phyloP scores from a whole-genome alignment of 2,888 invertebrate species.

The Drosophila longiperda region DNA sequence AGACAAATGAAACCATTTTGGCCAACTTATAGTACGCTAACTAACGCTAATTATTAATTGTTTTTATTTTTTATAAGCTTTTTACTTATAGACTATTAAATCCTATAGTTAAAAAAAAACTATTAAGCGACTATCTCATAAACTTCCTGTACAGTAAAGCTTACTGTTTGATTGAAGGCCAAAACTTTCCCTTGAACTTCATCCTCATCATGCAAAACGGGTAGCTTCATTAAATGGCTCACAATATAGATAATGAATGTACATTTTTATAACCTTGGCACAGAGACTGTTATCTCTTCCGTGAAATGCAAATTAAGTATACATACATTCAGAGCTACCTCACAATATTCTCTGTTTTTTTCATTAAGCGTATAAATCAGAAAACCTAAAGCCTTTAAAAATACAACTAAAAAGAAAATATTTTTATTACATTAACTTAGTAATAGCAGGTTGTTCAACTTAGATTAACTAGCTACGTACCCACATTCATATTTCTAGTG shows the following conservation, averaged over 20 bases:
- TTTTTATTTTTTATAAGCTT: slow-evolving; percentile 11
- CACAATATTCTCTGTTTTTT: neutral
- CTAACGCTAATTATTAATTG: neutral
- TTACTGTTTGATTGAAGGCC: slow-evolving; percentile 9
- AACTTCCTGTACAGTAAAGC: slow-evolving; percentile 23
- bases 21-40: slow-evolving; percentile 60
- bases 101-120: neutral
- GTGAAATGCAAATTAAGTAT: neutral
- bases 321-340: neutral
- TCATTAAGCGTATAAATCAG: neutral
- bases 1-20: slow-evolving; percentile 79
- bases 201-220: neutral
- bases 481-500: neutral
- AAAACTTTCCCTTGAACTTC: slow-evolving; percentile 46
- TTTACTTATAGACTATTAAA: slow-evolving; percentile 22
- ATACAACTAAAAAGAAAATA: neutral
- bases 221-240: slow-evolving; percentile 14
- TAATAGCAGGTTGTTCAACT: neutral
- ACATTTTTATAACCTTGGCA: slow-evolving; percentile 6
- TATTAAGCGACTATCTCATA: neutral
- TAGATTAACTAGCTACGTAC: neutral
- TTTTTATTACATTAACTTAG: neutral
- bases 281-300: slow-evolving; percentile 6
- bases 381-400: neutral
- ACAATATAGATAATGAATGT: slow-evolving; percentile 17